These are phyloP conservation scores for Tetragnatha versicolor DNA, from an alignment of 1,140 invertebrate species.

Conservation along the genomic window DNA sequence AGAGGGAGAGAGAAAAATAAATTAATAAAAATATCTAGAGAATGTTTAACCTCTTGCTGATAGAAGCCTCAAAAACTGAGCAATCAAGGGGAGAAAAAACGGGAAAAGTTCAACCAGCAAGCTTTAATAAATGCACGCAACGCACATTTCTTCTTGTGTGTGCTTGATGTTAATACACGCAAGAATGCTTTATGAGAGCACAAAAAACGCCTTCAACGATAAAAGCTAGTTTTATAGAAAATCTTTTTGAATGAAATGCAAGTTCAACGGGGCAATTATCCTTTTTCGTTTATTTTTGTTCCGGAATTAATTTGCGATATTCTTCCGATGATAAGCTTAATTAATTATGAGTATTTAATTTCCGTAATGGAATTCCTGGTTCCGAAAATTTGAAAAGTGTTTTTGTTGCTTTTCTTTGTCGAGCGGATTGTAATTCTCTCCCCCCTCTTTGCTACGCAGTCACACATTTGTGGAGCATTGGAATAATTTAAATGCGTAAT, in stretches of 20 bases:
- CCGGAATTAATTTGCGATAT: slow-evolving; percentile 25
- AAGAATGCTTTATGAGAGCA: not conserved
- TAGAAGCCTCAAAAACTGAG: slow-evolving; percentile 1
- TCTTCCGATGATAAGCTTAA: slow-evolving; percentile 19
- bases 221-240: not conserved
- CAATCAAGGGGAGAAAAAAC: not conserved
- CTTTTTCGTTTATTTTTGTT: slow-evolving; percentile 1
- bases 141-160: slow-evolving; percentile 8
- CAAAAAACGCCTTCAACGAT: not conserved
- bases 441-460: too few relatives aligned
- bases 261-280: not conserved
- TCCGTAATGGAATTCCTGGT: too few relatives aligned
- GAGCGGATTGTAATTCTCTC: too few relatives aligned
- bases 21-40: slow-evolving; percentile 32
- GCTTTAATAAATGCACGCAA: slow-evolving; percentile 27
- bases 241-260: not conserved
- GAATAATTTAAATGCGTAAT: too few relatives aligned
- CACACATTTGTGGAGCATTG: too few relatives aligned
- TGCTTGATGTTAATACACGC: slow-evolving; percentile 15
- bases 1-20: slow-evolving; percentile 13
- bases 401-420: too few relatives aligned
- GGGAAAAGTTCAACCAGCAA: not conserved
- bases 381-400: too few relatives aligned
- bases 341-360: too few relatives aligned
- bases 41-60: not conserved